A percentile compares a stretch with the other conserved stretches of the same genome.
Evolutionary conservation across 2,888 invertebrate species (phyloP).

Genomic region (Protonemura montana): DNA sequence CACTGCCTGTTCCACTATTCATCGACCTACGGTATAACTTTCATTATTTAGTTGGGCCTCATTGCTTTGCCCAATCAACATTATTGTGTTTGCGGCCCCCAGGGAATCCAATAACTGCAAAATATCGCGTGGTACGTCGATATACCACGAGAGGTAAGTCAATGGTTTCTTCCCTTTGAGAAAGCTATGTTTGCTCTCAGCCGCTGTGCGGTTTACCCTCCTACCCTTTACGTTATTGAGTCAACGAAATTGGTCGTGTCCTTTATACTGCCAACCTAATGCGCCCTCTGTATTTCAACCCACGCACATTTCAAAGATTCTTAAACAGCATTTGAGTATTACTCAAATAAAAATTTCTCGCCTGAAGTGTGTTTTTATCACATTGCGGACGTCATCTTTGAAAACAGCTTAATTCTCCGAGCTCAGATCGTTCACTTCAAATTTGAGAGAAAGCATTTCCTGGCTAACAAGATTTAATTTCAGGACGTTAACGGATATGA

Average conservation of each 20-base stretch:
- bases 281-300: background rate
- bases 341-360: background rate
- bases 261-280: background rate
- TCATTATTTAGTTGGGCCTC: background rate
- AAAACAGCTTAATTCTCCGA: background rate
- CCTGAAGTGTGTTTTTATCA: background rate
- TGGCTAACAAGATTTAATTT: conserved; percentile 52
- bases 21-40: background rate
- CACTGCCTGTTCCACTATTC: too few species aligned
- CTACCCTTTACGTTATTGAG: background rate
- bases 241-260: background rate
- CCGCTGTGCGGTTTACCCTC: background rate
- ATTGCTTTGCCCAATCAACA: background rate
- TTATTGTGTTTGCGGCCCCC: background rate
- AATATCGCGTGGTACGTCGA: background rate
- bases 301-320: background rate
- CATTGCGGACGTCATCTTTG: background rate
- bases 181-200: background rate
- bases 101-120: background rate
- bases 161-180: background rate
- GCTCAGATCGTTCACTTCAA: background rate
- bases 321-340: background rate
- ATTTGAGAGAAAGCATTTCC: conserved; percentile 16
- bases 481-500: conserved; percentile 67
- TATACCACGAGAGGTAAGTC: background rate